These are phyloP conservation scores for Papilio polyxenes DNA, from an alignment of 1,140 invertebrate species.

Conservation along the genomic window DNA sequence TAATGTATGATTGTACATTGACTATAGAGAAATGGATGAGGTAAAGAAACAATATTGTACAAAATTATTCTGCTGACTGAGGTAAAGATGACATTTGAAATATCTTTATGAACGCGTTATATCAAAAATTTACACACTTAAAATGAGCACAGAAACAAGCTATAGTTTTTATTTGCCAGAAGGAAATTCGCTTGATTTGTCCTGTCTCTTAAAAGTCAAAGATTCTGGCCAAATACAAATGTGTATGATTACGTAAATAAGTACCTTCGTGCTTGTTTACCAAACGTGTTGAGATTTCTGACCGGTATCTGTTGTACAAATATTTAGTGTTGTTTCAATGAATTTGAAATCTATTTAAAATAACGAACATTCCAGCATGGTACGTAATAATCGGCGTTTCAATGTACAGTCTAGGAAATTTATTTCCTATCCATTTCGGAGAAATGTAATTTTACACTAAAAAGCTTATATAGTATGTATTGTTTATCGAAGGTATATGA, in stretches of 20 bases:
- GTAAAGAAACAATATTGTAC: neutral
- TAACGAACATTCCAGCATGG: neutral
- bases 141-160: neutral
- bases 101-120: too few relatives aligned
- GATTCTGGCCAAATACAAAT: neutral
- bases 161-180: neutral
- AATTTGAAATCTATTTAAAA: constrained; percentile 2
- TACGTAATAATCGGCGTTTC: neutral
- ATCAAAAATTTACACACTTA: neutral
- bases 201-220: neutral
- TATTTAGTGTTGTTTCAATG: constrained; percentile 9
- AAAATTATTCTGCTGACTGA: neutral
- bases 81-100: neutral
- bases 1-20: constrained; percentile 17
- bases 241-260: constrained; percentile 16
- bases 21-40: neutral
- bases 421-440: too few relatives aligned
- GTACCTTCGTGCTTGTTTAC: constrained; percentile 5
- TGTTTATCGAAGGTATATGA: too few relatives aligned
- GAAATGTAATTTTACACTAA: too few relatives aligned
- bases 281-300: constrained; percentile 11
- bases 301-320: constrained; percentile 15
- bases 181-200: neutral
- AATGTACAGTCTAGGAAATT: too few relatives aligned
- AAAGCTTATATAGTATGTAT: too few relatives aligned